phyloP scores from a whole-genome alignment of 2,888 invertebrate species.

The Electrophaes corylata region DNA sequence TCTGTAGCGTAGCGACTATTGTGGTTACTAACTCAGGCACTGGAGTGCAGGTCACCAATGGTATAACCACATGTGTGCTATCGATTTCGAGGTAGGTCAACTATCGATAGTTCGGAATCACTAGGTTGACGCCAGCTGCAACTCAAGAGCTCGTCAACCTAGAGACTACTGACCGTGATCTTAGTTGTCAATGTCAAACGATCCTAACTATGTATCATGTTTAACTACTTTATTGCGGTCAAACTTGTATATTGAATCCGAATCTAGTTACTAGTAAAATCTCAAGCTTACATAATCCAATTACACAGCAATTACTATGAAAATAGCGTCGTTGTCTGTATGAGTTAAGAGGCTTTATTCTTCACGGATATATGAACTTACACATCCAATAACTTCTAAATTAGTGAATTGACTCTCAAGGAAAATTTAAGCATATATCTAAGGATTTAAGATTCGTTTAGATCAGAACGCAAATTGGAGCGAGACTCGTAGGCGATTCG shows the following conservation, averaged over 20 bases:
- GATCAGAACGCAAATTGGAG: not conserved
- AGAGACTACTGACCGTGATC: constrained; percentile 24
- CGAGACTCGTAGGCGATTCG: not conserved
- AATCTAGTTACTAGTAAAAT: not conserved
- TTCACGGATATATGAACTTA: too few species aligned
- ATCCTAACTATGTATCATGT: not conserved
- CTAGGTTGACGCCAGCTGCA: not conserved
- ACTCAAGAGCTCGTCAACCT: not conserved
- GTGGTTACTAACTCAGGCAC: too few species aligned
- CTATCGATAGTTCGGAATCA: too few species aligned
- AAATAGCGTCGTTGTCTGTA: not conserved
- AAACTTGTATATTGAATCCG: not conserved
- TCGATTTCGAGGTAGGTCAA: too few species aligned
- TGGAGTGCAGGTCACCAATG: too few species aligned
- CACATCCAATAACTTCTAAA: too few species aligned
- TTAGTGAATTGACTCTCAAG: too few species aligned
- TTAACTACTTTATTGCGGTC: not conserved
- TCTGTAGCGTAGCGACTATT: too few species aligned
- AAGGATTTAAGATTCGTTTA: too few species aligned
- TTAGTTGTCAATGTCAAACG: constrained; percentile 16
- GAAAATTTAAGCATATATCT: too few species aligned
- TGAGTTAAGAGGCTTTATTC: too few species aligned
- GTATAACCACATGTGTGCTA: too few species aligned
- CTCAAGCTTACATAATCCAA: not conserved
- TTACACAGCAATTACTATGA: not conserved